These are phyloP conservation scores for Silurus asotus DNA, from an alignment of 2,113 vertebrate genomes.

Conservation along the genomic window DNA sequence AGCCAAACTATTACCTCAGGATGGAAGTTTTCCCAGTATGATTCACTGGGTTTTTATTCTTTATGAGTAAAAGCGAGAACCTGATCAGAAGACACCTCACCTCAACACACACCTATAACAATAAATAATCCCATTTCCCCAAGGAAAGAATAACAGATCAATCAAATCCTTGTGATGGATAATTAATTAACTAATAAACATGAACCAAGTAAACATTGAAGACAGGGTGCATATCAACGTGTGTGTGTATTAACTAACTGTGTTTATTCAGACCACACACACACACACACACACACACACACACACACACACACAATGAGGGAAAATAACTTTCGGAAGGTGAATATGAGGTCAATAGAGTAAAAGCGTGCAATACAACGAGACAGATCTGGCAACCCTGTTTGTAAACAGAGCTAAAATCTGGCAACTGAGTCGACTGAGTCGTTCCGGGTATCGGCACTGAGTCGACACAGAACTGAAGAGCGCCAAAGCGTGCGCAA, in stretches of 20 bases:
- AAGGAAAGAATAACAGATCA: background rate
- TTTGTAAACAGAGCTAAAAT: background rate
- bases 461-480: background rate
- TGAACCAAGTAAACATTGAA: too few species aligned
- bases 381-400: background rate
- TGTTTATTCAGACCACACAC: too few species aligned
- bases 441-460: too few species aligned
- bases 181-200: too few species aligned
- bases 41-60: background rate
- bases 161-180: too few species aligned
- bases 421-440: background rate
- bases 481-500: background rate
- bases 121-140: background rate
- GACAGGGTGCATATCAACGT: too few species aligned
- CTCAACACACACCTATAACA: background rate
- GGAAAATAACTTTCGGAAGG: too few species aligned
- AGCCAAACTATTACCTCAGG: slow-evolving; percentile 14
- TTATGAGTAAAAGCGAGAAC: background rate
- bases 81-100: background rate
- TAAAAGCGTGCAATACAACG: too few species aligned
- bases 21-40: background rate
- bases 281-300: too few species aligned
- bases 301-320: too few species aligned
- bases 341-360: too few species aligned
- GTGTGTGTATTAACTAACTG: too few species aligned